Evolutionary conservation across 2,113 vertebrate genomes (phyloP).

Genomic region (Rhabdomys dilectus): DNA sequence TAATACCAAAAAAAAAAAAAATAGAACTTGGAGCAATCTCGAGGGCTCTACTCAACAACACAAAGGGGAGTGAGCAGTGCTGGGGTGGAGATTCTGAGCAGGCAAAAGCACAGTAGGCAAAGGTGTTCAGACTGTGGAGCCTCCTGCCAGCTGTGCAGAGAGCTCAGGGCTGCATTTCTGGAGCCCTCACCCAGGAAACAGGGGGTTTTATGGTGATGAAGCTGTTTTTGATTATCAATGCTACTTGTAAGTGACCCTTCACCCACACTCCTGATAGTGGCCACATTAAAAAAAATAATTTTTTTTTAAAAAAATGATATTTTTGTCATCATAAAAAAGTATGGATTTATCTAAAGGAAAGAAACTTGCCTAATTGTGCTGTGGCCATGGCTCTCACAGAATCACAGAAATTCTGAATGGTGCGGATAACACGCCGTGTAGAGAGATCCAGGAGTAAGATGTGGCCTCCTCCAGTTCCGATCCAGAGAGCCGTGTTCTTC

Average conservation of each 20-base stretch:
- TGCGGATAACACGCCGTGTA: slow-evolving; percentile 89
- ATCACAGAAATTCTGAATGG: slow-evolving; percentile 89
- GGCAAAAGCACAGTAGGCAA: not conserved
- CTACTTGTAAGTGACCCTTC: not conserved
- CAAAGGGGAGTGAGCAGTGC: not conserved
- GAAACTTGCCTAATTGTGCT: slow-evolving; percentile 89
- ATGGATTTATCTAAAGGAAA: not conserved
- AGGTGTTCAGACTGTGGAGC: not conserved
- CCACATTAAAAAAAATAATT: not conserved
- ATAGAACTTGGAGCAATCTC: not conserved
- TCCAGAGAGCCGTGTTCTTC: slow-evolving; percentile 92
- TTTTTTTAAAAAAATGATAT: not conserved
- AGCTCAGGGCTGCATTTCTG: not conserved
- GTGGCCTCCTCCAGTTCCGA: slow-evolving; percentile 95
- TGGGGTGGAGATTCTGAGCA: not conserved
- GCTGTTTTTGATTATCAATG: not conserved
- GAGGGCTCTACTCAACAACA: not conserved
- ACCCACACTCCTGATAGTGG: not conserved
- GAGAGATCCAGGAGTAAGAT: slow-evolving; percentile 94
- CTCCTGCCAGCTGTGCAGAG: not conserved
- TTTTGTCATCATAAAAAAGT: not conserved
- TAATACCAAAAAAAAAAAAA: not conserved
- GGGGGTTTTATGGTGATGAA: not conserved
- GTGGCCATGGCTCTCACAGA: slow-evolving; percentile 91
- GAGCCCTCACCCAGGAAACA: not conserved